Evolutionary conservation across 1,140 invertebrate species (phyloP).

Genomic region (Zaprionus ornatus): DNA sequence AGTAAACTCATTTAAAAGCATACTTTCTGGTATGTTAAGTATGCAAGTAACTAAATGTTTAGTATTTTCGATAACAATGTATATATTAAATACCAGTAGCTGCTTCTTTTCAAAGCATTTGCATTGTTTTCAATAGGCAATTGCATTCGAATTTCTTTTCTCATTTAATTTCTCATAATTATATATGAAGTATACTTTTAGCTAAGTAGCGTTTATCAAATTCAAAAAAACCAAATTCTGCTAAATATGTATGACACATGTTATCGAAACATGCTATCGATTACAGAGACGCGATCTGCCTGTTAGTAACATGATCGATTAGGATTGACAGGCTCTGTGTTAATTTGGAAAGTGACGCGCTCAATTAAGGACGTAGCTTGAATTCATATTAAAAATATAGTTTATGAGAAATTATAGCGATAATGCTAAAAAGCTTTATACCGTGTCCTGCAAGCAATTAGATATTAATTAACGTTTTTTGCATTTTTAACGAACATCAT

Average conservation of each 20-base stretch:
- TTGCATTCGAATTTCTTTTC: background rate
- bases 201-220: background rate
- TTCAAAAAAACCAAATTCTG: background rate
- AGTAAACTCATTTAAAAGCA: conserved; percentile 16
- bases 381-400: background rate
- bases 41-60: background rate
- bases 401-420: conserved; percentile 1
- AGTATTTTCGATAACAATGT: background rate
- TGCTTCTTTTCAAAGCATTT: background rate
- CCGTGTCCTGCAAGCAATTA: conserved; percentile 3
- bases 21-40: conserved; percentile 11
- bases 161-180: background rate
- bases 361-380: conserved; percentile 1
- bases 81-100: background rate
- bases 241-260: background rate
- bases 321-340: background rate
- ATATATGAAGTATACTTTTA: background rate
- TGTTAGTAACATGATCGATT: background rate
- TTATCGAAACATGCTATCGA: background rate
- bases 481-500: background rate
- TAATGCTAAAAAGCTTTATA: conserved; percentile 1
- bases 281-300: background rate
- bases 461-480: background rate
- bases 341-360: background rate
- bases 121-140: background rate